A percentile compares a stretch with the other conserved stretches of the same genome.
Conservation (phyloP, 2,797 vertebrate species). For the Moxostoma hubbsi region DNA sequence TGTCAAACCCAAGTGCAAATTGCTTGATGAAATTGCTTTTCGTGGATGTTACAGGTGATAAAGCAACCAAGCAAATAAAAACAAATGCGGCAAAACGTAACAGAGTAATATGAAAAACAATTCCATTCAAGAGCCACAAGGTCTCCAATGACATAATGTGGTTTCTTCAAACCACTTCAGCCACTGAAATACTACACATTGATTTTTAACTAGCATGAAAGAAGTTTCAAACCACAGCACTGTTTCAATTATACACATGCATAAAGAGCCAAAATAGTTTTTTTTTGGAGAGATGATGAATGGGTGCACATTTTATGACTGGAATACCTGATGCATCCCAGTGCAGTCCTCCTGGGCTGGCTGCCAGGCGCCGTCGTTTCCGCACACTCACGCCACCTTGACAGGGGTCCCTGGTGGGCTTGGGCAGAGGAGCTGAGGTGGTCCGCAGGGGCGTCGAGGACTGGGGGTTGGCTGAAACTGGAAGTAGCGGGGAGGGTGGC, state of each 20-base stretch:
- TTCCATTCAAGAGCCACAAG: not conserved
- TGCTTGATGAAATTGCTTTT: constrained; percentile 17
- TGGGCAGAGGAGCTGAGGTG: constrained; percentile 63
- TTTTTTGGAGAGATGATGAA: constrained; percentile 19
- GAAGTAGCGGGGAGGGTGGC: constrained; percentile 64
- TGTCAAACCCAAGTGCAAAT: constrained; percentile 31
- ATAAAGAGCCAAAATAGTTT: constrained; percentile 7
- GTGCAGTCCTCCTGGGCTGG: constrained; percentile 79
- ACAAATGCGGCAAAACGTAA: not conserved
- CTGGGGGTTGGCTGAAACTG: constrained; percentile 50
- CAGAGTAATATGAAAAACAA: not conserved
- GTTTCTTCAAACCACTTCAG: constrained; percentile 1
- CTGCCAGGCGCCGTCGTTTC: constrained; percentile 76
- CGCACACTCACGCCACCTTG: constrained; percentile 64
- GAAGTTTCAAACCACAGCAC: constrained; percentile 4
- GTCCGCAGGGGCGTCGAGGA: constrained; percentile 57
- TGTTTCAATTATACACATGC: not conserved
- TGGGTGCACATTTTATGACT: constrained; percentile 27
- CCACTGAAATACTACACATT: not conserved
- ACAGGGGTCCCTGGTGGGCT: constrained; percentile 42
- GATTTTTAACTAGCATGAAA: not conserved
- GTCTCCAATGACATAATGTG: constrained; percentile 7
- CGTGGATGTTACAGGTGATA: constrained; percentile 8
- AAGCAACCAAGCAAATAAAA: constrained; percentile 32
- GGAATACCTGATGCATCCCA: constrained; percentile 77